Evolutionary conservation across 2,888 invertebrate genomes (phyloP).

Genomic region (Kuschelorhynchus macadamiae): DNA sequence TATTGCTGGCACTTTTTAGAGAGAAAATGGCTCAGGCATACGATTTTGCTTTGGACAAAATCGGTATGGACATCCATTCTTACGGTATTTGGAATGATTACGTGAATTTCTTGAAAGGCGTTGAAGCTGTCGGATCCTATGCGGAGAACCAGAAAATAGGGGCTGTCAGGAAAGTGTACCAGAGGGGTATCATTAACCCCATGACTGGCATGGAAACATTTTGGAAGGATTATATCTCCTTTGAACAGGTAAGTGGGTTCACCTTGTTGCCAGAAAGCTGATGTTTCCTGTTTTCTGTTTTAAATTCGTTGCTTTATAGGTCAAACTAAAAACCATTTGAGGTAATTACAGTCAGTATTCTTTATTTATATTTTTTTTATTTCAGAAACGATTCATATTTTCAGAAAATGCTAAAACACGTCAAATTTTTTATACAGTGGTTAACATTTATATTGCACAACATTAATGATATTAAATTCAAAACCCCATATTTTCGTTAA

Average conservation of each 20-base stretch:
- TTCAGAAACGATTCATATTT: no score
- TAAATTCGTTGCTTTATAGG: no score
- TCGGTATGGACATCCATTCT: conserved; percentile 98
- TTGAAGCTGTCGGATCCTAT: conserved; percentile 98
- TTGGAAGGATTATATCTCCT: conserved; percentile 98
- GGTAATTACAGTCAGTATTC: no score
- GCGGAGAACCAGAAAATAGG: conserved; percentile 99
- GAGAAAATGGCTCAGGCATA: conserved; percentile 99
- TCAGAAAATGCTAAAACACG: no score
- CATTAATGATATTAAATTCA: no score
- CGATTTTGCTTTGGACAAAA: conserved; percentile 98
- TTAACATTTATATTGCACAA: no score
- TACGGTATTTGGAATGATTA: conserved; percentile 99
- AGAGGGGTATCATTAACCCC: conserved; percentile 95
- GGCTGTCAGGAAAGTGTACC: conserved; percentile 97
- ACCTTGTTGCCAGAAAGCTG: no score
- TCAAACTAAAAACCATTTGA: no score
- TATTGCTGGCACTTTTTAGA: conserved; percentile 77
- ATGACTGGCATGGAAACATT: conserved; percentile 97
- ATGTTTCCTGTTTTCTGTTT: no score
- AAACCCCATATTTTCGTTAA: no score
- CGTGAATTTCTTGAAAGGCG: conserved; percentile 94
- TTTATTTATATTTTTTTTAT: no score
- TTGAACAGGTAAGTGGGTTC: conserved; percentile 79
- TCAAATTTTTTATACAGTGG: no score